Evolutionary conservation across 2,888 invertebrate genomes (phyloP).

Genomic region (Troglohyphantes excavatus): DNA sequence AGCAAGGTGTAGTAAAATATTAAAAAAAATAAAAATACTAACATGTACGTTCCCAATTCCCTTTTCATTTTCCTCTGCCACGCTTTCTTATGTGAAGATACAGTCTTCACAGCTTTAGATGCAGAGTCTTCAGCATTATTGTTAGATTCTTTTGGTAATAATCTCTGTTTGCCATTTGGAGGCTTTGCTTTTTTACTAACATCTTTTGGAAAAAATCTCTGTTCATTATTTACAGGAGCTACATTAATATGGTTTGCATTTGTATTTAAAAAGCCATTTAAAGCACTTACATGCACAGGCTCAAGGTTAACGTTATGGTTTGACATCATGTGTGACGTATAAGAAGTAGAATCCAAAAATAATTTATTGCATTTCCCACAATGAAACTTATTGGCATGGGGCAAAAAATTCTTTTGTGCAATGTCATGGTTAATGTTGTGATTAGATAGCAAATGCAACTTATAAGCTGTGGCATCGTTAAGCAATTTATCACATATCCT

Average conservation of each 20-base stretch:
- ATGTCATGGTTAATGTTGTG: constrained; percentile 26
- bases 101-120: constrained; percentile 33
- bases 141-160: not conserved
- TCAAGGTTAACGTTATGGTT: constrained; percentile 79
- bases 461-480: constrained; percentile 81
- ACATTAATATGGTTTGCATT: not conserved
- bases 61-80: constrained; percentile 76
- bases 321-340: constrained; percentile 82
- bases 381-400: not conserved
- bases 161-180: not conserved
- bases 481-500: constrained; percentile 81
- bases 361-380: constrained; percentile 81
- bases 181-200: not conserved
- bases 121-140: not conserved
- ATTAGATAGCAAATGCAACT: constrained; percentile 11
- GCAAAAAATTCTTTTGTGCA: constrained; percentile 1
- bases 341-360: constrained; percentile 82
- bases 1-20: not conserved
- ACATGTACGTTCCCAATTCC: constrained; percentile 78
- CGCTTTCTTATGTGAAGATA: constrained; percentile 72
- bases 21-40: constrained; percentile 39
- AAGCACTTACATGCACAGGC: constrained; percentile 16
- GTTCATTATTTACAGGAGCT: constrained; percentile 12
- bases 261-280: not conserved
- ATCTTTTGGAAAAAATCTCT: not conserved